Evolutionary conservation across 1,140 invertebrate genomes (phyloP).

Genomic region (Scaptomyza pallida): DNA sequence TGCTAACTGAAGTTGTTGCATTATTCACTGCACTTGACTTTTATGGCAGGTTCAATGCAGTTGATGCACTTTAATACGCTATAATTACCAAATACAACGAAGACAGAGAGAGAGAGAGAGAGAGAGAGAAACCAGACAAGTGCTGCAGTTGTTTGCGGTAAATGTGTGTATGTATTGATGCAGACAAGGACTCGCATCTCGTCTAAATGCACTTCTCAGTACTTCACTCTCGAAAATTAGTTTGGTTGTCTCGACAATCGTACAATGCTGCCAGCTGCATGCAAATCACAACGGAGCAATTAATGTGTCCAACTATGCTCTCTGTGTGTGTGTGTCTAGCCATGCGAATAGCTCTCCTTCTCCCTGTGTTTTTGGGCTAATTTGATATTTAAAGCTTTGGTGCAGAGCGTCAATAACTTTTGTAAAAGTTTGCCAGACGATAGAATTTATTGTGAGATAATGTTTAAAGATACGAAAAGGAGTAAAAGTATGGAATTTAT

Average conservation of each 20-base stretch:
- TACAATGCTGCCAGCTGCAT: conserved; percentile 15
- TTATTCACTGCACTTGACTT: conserved; percentile 1
- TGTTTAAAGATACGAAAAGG: too few relatives aligned
- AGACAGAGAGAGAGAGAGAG: background rate
- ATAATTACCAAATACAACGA: conserved; percentile 25
- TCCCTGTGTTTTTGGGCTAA: conserved; percentile 39
- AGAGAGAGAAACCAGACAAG: conserved; percentile 22
- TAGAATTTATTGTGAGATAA: conserved; percentile 13
- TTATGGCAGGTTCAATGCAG: conserved; percentile 13
- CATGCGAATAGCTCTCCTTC: conserved; percentile 26
- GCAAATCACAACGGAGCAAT: conserved; percentile 72
- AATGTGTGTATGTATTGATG: background rate
- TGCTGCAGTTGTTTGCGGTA: conserved; percentile 42
- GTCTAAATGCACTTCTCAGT: conserved; percentile 11
- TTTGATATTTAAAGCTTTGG: conserved; percentile 69
- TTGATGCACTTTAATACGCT: conserved; percentile 13
- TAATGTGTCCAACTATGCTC: conserved; percentile 52
- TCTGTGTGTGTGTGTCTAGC: conserved; percentile 50
- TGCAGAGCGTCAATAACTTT: background rate
- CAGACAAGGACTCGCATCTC: conserved; percentile 6
- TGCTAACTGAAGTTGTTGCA: conserved; percentile 16
- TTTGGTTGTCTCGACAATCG: conserved; percentile 4
- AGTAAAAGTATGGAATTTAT: too few relatives aligned
- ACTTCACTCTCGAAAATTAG: background rate
- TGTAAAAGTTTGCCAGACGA: conserved; percentile 5